Base-by-base conservation (phyloP, 2,888 invertebrate genomes). In the Eupithecia inturbata region DNA sequence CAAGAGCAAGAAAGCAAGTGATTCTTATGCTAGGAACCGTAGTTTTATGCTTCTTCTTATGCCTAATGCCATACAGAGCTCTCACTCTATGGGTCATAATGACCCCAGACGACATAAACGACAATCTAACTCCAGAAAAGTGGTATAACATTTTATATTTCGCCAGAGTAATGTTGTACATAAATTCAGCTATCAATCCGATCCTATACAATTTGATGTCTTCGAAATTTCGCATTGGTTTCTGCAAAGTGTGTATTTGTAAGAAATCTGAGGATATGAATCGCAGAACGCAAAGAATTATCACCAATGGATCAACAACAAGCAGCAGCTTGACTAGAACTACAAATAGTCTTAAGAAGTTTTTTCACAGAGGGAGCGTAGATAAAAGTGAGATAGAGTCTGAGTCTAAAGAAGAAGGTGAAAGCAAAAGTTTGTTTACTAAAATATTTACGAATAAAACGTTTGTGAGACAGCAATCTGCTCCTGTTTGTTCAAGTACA, bases 161-260 rank as follows among this genome's bases (percentile, higher is more conserved):
- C 87, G 97, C 97, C 78, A 95, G 98, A 79, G 96, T 98, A 68
- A 97, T 98, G 97, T 93, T 97, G 70, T 98, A 98, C 85, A 95
- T 98, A 77, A 98, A 98, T 90, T 98, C 98, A 5, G 98, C 98
- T 60, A 96, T 98, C 80, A 98, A 98, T 90, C 98, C 98, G 0
- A 97, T 98, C 81, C 93, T 98, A n/a, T 98, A 98, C 88, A 98
- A 98, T 88, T 93, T 98, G 78, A 98, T 98, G 97, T 98, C 98
- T 62, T 97, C 98, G 3, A 98, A 98, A 91, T 98, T 98, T 87
- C 96, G 98, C 3, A 95, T 96, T 72, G 97, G 97, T 0, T 98
- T 98, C 83, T 94, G 96, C 72, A 95, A 95, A 84, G 95, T 97
- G 0, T 97, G 96, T 83, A 95, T 96, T 62, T 94, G 94, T 73